Evolutionary conservation across 2,797 vertebrate species (phyloP).

Genomic region (Astyanax mexicanus): DNA sequence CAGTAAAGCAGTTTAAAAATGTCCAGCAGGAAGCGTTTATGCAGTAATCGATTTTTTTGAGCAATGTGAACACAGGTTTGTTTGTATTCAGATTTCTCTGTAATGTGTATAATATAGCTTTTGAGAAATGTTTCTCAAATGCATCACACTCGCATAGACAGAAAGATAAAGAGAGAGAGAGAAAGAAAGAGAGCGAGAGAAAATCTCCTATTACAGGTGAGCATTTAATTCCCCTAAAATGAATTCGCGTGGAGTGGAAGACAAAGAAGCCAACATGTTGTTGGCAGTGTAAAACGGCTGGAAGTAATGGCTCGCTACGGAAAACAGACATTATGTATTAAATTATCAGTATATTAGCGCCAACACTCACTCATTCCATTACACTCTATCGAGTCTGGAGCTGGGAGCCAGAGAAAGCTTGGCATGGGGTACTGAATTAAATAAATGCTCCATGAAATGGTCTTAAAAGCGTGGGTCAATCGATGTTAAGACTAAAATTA

Average conservation of each 20-base stretch:
- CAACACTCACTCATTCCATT: slow-evolving; percentile 86
- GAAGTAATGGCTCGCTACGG: slow-evolving; percentile 70
- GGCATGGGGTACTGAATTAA: slow-evolving; percentile 78
- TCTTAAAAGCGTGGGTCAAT: slow-evolving; percentile 80
- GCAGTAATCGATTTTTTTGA: too few relatives aligned
- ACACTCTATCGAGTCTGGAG: slow-evolving; percentile 79
- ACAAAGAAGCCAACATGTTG: slow-evolving; percentile 64
- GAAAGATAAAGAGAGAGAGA: background rate
- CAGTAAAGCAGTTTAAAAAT: too few relatives aligned
- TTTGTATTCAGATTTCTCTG: too few relatives aligned
- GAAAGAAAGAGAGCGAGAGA: background rate
- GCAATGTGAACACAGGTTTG: too few relatives aligned
- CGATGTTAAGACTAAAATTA: slow-evolving; percentile 77
- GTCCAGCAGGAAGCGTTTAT: too few relatives aligned
- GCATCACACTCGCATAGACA: too few relatives aligned
- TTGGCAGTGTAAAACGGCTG: slow-evolving; percentile 77
- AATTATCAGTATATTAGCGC: slow-evolving; percentile 90
- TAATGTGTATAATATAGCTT: too few relatives aligned
- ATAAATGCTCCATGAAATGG: slow-evolving; percentile 84
- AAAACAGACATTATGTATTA: slow-evolving; percentile 85
- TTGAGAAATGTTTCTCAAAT: background rate
- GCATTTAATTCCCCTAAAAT: slow-evolving; percentile 5
- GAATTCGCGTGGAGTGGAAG: slow-evolving; percentile 50
- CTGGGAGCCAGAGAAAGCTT: slow-evolving; percentile 74
- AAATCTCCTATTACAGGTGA: background rate